Evolutionary conservation across 2,113 vertebrate genomes (phyloP).

Genomic region (Pleuronectes platessa): DNA sequence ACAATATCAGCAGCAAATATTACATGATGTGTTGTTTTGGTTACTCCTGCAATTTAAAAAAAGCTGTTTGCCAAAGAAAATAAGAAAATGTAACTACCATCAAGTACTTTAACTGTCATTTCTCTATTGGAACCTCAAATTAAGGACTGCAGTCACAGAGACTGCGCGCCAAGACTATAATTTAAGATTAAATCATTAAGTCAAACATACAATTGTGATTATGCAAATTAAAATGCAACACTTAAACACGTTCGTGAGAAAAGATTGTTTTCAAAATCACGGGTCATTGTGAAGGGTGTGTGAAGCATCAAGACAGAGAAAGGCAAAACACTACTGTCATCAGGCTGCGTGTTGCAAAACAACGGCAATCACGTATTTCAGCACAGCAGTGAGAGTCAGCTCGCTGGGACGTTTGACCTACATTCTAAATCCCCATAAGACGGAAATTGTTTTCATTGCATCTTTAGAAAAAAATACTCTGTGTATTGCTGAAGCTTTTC

Average conservation of each 20-base stretch:
- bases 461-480: conserved; percentile 1
- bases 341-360: conserved; percentile 41
- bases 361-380: conserved; percentile 10
- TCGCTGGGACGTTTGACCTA: conserved; percentile 26
- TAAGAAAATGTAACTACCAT: conserved; percentile 29
- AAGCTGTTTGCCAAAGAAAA: conserved; percentile 41
- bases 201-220: conserved; percentile 62
- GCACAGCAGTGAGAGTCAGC: conserved; percentile 31
- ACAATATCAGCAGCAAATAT: conserved; percentile 58
- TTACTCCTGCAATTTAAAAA: conserved; percentile 48
- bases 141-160: conserved; percentile 55
- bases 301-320: conserved; percentile 32
- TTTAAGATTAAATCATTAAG: conserved; percentile 67
- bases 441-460: conserved; percentile 24
- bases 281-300: conserved; percentile 47
- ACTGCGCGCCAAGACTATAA: conserved; percentile 59
- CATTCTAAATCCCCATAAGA: conserved; percentile 43
- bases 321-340: conserved; percentile 37
- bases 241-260: conserved; percentile 56
- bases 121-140: conserved; percentile 50
- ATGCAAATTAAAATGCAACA: conserved; percentile 65
- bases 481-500: background rate
- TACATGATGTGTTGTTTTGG: conserved; percentile 62
- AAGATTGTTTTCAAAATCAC: conserved; percentile 59
- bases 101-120: conserved; percentile 49